Evolutionary conservation across 2,888 invertebrate genomes (phyloP).

Genomic region (Lamellibrachia satsuma): DNA sequence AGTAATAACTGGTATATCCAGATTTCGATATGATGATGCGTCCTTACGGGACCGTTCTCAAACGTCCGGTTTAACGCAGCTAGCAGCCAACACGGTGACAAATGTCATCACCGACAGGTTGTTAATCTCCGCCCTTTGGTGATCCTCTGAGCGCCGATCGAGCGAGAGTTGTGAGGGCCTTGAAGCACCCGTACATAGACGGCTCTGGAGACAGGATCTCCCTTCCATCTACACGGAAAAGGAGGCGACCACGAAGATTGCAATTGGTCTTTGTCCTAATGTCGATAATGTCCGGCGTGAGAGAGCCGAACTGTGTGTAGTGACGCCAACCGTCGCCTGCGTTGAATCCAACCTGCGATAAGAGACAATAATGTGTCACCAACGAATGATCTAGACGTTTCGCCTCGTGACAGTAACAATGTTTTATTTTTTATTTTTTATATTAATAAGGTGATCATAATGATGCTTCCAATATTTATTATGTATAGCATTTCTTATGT

Average conservation of each 20-base stretch:
- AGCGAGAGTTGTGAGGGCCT: background rate
- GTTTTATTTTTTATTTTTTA: no score
- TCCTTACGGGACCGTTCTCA: no score
- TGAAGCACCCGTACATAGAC: background rate
- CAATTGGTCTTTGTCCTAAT: background rate
- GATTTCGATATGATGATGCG: no score
- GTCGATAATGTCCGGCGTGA: background rate
- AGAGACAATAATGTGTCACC: no score
- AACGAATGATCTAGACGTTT: background rate
- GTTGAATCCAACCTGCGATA: no score
- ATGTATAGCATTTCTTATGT: no score
- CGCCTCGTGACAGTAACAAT: no score
- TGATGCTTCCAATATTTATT: no score
- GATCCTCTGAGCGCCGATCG: background rate
- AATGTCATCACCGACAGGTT: background rate
- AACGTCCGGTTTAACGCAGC: no score
- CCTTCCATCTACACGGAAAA: background rate
- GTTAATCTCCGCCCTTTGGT: background rate
- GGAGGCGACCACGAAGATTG: background rate
- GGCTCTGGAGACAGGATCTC: background rate
- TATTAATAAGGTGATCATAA: no score
- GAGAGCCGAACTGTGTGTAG: conserved; percentile 2
- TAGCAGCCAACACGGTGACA: no score
- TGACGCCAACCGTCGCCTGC: background rate
- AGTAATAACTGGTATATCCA: no score